phyloP scores from a whole-genome alignment of 2,113 vertebrate genomes.

The Tragelaphus buxtoni region DNA sequence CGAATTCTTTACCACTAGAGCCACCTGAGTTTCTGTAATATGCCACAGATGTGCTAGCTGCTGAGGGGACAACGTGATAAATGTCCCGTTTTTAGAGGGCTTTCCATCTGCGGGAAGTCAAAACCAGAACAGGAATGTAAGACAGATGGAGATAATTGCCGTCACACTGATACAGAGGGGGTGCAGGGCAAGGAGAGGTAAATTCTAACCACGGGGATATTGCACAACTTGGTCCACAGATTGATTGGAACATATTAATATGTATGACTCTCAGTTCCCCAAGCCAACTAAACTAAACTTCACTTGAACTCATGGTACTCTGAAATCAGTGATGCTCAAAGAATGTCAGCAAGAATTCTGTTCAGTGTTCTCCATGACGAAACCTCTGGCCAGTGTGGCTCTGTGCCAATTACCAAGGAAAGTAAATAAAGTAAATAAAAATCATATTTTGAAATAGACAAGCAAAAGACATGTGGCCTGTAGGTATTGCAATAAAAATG shows the following conservation, averaged over 20 bases:
- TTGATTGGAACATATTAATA: background rate
- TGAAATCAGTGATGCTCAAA: background rate
- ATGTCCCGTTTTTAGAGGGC: background rate
- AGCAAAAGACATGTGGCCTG: background rate
- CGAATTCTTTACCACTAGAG: background rate
- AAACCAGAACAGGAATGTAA: background rate
- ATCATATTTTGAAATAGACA: conserved; percentile 5
- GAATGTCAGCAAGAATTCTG: conserved; percentile 12
- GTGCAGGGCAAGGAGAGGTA: background rate
- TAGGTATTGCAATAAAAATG: conserved; percentile 15
- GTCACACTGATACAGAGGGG: background rate
- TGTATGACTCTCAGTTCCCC: background rate
- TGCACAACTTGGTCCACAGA: background rate
- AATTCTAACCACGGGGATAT: background rate
- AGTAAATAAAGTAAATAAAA: conserved; percentile 4
- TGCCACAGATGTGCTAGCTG: background rate
- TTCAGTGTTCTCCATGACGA: background rate
- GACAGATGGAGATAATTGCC: background rate
- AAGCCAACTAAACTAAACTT: background rate
- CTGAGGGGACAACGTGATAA: background rate
- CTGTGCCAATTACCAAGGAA: conserved; percentile 38
- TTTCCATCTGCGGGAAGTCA: background rate
- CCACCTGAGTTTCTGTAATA: background rate
- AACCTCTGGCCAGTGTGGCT: background rate
- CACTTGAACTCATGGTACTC: background rate